phyloP scores from a whole-genome alignment of 2,888 invertebrate species.

The Seira sanloemensis region DNA sequence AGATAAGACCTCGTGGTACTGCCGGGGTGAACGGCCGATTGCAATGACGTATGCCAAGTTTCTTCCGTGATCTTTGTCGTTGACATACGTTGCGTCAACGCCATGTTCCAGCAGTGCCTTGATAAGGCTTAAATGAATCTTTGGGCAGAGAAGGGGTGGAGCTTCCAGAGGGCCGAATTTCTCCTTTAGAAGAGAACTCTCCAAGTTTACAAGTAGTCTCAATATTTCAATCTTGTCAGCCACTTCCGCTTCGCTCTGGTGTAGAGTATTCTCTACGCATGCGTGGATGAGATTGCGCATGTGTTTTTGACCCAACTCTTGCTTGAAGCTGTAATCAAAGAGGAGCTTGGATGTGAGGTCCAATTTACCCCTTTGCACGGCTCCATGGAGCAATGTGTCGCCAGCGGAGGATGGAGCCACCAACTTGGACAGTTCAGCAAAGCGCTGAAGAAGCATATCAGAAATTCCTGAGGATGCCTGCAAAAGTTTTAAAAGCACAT shows the following conservation, averaged over 20 bases:
- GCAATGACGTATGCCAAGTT: background rate
- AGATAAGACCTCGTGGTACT: background rate
- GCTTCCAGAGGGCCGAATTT: background rate
- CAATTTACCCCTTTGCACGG: background rate
- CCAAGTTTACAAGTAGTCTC: background rate
- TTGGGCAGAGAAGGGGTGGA: background rate
- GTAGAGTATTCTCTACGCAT: background rate
- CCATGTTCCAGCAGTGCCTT: background rate
- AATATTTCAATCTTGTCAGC: background rate
- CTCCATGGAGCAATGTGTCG: background rate
- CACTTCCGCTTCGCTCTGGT: background rate
- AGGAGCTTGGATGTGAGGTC: background rate
- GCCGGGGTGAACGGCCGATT: background rate
- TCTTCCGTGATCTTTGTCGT: background rate
- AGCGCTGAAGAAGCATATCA: background rate
- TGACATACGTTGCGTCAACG: background rate
- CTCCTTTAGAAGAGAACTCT: background rate
- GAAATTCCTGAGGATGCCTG: background rate
- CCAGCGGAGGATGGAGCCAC: too few species aligned
- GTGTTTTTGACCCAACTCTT: background rate
- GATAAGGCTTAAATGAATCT: background rate
- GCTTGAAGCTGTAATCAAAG: background rate
- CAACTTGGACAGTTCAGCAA: too few species aligned
- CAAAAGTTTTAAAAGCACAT: background rate
- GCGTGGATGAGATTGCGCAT: background rate